Evolutionary conservation across 2,888 invertebrate genomes (phyloP), one percentile per base, ranked within the genome.

Genomic region (Isotomurus palustris): DNA sequence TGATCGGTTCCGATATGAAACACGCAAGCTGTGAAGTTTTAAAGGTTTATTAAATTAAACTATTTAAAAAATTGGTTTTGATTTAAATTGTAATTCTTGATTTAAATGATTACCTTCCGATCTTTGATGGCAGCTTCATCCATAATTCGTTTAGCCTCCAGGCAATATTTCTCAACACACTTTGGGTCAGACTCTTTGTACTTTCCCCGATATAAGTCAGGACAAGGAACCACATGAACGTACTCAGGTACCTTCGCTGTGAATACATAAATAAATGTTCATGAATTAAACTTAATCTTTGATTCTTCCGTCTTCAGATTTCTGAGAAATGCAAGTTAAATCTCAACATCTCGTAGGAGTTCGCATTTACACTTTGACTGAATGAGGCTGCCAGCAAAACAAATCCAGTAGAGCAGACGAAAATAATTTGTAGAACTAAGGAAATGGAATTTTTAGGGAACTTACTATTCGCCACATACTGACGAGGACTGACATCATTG

Each of bases 1-100:
- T 67, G 10, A 73, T 51, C 14, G 72, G 72, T 55, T 74, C 74
- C 22, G 69, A 72, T 12, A 74, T 70, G 52, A 74, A 72, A 38
- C 72, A 71, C 3, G 71, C 71, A 44, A 62, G 52, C 43, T 53
- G 47, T 21, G n/a, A n/a, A n/a, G n/a, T n/a, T 24, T 32, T 14
- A 32, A 32, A 32, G 12, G 32, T 10, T 32, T 32, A 32, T 10
- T 10, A 10, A 32, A 32, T 32, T 32, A 8, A 12, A 32, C 32
- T 32, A 32, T 32, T 32, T 32, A 24, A 29, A 28, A 35, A 32
- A 14, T n/a, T 14, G 22, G 25, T 36, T 21, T 21, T 17, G 27
- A 41, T 19, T 36, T 19, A 1, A 32, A 32, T 32, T 8, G 32
- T 32, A 10, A 32, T 32, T 32, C 8, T 8, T 32, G 14, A 32